Evolutionary conservation across 2,888 invertebrate species (phyloP).

Genomic region (Plebejus anna): DNA sequence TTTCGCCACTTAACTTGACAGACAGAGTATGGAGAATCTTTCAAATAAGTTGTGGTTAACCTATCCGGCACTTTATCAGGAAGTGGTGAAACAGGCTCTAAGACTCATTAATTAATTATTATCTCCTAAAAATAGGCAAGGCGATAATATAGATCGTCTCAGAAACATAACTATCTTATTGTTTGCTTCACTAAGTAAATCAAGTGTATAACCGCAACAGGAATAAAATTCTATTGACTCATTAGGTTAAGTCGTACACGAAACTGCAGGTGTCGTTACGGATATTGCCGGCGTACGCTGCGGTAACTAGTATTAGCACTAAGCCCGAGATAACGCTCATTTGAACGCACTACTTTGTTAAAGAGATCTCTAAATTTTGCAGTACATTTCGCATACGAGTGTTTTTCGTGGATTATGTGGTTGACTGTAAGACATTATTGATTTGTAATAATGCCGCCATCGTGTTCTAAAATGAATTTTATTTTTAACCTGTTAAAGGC

Average conservation of each 20-base stretch:
- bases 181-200: not conserved
- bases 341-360: slow-evolving; percentile 55
- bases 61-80: too few relatives aligned
- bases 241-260: slow-evolving; percentile 28
- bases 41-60: too few relatives aligned
- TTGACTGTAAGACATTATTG: too few relatives aligned
- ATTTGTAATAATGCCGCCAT: too few relatives aligned
- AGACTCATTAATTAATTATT: too few relatives aligned
- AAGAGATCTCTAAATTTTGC: slow-evolving; percentile 63
- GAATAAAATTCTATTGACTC: slow-evolving; percentile 30
- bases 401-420: not conserved
- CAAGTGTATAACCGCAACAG: not conserved
- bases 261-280: slow-evolving; percentile 33
- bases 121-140: not conserved
- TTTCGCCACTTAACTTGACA: too few relatives aligned
- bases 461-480: too few relatives aligned
- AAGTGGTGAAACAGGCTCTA: too few relatives aligned
- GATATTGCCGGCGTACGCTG: slow-evolving; percentile 37
- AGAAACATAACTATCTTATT: not conserved
- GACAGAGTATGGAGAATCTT: too few relatives aligned
- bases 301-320: slow-evolving; percentile 32
- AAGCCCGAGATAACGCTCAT: slow-evolving; percentile 50
- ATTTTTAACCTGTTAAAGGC: too few relatives aligned
- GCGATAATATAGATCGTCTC: not conserved
- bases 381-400: slow-evolving; percentile 45